A percentile compares a stretch with the other conserved stretches of the same genome.
Conservation (phyloP, 92 coral and sea anemone genomes). For the Parazoanthus darwini region DNA sequence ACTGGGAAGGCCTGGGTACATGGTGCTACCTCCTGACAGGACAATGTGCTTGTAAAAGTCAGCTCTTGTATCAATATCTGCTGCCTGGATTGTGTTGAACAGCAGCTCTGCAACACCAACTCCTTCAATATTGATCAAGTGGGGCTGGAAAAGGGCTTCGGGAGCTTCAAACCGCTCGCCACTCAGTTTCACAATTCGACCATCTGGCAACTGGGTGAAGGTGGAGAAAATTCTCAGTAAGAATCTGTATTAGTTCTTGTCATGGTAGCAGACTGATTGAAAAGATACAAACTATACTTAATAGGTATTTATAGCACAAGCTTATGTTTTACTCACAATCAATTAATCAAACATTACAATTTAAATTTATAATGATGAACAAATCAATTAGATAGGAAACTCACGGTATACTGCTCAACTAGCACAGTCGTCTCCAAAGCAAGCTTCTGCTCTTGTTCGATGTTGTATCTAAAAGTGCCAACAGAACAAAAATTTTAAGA, state of each 20-base stretch:
- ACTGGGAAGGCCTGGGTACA: conserved; percentile 98
- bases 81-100: conserved; percentile 96
- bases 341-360: not conserved
- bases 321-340: no score
- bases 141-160: conserved; percentile 98
- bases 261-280: not conserved
- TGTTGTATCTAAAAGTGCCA: conserved; percentile 73
- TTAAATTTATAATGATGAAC: not conserved
- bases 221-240: not conserved
- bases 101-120: conserved; percentile 96
- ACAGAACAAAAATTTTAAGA: not conserved
- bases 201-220: conserved; percentile 87
- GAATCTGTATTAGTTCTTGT: not conserved
- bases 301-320: no score
- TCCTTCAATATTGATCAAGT: conserved; percentile 93
- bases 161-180: conserved; percentile 99
- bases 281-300: no score
- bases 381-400: not conserved
- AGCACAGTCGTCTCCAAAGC: conserved; percentile 95
- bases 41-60: conserved; percentile 98
- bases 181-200: conserved; percentile 94
- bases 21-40: conserved; percentile 93
- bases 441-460: conserved; percentile 98
- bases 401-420: conserved; percentile 95
- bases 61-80: conserved; percentile 93